These are phyloP conservation scores for Chrysemys picta DNA, from an alignment of 2,113 vertebrate genomes.

Conservation along the genomic window DNA sequence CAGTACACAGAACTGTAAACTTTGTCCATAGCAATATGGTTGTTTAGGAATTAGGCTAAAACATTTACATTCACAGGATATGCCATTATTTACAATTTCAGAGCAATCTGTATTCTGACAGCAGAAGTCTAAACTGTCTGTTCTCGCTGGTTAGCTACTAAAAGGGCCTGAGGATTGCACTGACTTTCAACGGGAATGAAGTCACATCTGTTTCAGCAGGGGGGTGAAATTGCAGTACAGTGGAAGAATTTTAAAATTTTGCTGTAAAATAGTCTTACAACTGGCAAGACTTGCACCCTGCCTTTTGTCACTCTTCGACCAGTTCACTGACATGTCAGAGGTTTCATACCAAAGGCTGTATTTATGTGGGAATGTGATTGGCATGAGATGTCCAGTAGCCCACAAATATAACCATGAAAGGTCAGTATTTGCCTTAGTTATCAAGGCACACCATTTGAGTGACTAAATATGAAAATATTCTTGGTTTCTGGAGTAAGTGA, in stretches of 20 bases:
- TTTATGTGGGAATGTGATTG: background rate
- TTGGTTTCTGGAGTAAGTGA: background rate
- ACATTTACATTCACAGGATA: background rate
- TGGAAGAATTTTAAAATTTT: background rate
- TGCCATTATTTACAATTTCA: background rate
- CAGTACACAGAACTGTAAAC: background rate
- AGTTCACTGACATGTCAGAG: background rate
- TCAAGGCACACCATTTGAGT: background rate
- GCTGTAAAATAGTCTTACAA: background rate
- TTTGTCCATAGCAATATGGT: background rate
- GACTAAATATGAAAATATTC: background rate
- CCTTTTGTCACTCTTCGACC: background rate
- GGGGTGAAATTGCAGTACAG: background rate
- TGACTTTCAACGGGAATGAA: background rate
- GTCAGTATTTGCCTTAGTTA: background rate
- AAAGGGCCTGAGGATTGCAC: background rate
- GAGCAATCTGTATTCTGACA: background rate
- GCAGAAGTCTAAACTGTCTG: background rate
- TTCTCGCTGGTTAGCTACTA: background rate
- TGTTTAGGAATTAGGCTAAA: background rate
- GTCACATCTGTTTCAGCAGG: background rate
- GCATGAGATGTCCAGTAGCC: background rate
- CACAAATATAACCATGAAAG: background rate
- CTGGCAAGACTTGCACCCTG: background rate
- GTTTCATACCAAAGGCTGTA: background rate